Conservation (phyloP, 2,113 vertebrate species). For the Chaenocephalus aceratus region DNA sequence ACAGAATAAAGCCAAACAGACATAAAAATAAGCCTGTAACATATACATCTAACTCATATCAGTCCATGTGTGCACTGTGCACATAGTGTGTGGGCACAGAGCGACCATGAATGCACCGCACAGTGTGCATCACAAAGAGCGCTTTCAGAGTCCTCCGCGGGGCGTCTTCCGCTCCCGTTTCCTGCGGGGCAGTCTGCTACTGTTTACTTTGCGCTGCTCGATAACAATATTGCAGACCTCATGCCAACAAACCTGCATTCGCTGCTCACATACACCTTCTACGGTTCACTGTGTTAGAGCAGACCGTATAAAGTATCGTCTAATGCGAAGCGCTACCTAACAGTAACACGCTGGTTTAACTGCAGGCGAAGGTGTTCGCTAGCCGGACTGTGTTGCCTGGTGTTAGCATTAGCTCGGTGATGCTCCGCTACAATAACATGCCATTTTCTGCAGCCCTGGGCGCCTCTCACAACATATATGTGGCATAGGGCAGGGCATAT, state of each 20-base stretch:
- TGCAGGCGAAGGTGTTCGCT: neutral
- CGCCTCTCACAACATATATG: fast-evolving
- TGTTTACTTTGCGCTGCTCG: slow-evolving; percentile 68
- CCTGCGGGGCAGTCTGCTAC: slow-evolving; percentile 56
- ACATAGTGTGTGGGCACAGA: slow-evolving; percentile 2
- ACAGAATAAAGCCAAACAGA: neutral
- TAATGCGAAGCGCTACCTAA: neutral
- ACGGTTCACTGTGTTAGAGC: fast-evolving
- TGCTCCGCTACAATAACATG: neutral
- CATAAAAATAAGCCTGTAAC: too few relatives aligned
- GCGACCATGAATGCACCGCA: slow-evolving; percentile 50
- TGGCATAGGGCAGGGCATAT: fast-evolving
- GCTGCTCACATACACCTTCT: neutral
- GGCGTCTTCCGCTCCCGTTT: slow-evolving; percentile 73
- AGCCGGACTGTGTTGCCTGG: slow-evolving; percentile 4
- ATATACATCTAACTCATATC: neutral
- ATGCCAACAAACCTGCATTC: neutral
- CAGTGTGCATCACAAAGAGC: slow-evolving; percentile 68
- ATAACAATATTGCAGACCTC: slow-evolving; percentile 40
- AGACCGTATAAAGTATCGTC: neutral
- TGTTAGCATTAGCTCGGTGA: slow-evolving; percentile 44
- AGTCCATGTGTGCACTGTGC: neutral
- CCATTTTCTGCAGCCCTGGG: fast-evolving
- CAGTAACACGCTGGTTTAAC: neutral
- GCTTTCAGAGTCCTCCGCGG: slow-evolving; percentile 68